phyloP scores from a whole-genome alignment of 2,888 invertebrate genomes.

The Lathronympha strigana region DNA sequence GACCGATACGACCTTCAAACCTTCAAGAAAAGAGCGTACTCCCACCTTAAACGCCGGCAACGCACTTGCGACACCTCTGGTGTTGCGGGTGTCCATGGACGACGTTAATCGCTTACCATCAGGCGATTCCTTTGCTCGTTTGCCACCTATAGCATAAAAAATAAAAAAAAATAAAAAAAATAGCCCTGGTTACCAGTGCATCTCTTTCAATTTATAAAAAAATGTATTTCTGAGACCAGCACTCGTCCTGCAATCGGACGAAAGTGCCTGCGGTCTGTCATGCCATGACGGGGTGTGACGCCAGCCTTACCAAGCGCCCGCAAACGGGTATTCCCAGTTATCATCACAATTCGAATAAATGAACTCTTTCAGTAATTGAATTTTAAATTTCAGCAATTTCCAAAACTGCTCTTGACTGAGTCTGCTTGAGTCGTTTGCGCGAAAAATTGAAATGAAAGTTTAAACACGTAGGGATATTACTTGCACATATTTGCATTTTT shows the following conservation, averaged over 20 bases:
- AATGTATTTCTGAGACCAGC: neutral
- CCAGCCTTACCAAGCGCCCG: conserved; percentile 7
- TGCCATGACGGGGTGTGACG: conserved; percentile 10
- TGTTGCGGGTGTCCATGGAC: no score
- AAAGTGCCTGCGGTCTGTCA: conserved; percentile 7
- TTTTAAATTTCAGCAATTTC: conserved; percentile 17
- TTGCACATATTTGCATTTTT: neutral
- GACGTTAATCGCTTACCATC: no score
- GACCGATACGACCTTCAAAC: no score
- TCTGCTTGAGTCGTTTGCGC: neutral
- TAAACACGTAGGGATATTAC: neutral
- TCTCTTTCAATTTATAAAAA: neutral
- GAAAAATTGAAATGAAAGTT: conserved; percentile 7
- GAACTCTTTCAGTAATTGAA: conserved; percentile 25
- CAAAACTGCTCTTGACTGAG: conserved; percentile 12
- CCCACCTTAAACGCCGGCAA: no score
- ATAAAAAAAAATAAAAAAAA: neutral
- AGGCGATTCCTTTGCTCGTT: no score
- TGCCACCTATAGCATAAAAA: no score
- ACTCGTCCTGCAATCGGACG: neutral
- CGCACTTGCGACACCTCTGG: no score
- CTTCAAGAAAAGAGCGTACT: no score
- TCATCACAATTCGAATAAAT: conserved; percentile 29
- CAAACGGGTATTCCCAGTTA: conserved; percentile 2
- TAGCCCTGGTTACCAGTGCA: neutral